phyloP scores from a whole-genome alignment of 2,797 vertebrate species.

The Acropternis orthonyx region DNA sequence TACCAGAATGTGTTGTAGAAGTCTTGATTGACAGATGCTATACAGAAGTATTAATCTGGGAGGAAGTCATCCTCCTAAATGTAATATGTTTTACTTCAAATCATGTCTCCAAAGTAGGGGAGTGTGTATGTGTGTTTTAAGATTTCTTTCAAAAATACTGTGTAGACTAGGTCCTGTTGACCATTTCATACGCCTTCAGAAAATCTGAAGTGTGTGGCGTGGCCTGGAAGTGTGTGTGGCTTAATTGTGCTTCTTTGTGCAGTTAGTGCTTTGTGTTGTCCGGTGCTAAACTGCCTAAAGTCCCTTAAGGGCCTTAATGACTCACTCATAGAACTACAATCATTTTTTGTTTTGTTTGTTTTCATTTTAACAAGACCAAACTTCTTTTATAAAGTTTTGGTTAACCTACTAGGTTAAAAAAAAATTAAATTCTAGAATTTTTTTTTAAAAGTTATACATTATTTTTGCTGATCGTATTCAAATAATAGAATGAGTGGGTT shows the following conservation, averaged over 20 bases:
- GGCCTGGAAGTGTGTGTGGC: neutral
- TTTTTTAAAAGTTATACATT: neutral
- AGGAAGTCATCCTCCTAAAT: neutral
- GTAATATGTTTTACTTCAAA: neutral
- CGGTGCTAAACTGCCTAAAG: neutral
- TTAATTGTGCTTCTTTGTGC: neutral
- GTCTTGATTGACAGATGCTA: neutral
- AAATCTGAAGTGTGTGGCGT: neutral
- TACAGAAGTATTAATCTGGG: neutral
- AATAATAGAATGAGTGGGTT: neutral
- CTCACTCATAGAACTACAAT: neutral
- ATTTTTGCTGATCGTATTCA: neutral
- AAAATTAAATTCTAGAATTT: neutral
- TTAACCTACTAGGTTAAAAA: neutral
- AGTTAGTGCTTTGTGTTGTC: neutral
- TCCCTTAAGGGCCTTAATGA: neutral
- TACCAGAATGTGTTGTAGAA: neutral
- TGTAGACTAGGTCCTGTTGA: neutral
- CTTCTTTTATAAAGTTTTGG: neutral
- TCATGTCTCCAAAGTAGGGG: neutral
- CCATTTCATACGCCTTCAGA: neutral
- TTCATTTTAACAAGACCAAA: neutral
- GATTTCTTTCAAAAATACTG: neutral
- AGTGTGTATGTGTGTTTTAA: neutral
- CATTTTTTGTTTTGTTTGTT: neutral